These are phyloP conservation scores for Dreissena rostriformis DNA, from an alignment of 1,140 invertebrate species.

Conservation along the genomic window DNA sequence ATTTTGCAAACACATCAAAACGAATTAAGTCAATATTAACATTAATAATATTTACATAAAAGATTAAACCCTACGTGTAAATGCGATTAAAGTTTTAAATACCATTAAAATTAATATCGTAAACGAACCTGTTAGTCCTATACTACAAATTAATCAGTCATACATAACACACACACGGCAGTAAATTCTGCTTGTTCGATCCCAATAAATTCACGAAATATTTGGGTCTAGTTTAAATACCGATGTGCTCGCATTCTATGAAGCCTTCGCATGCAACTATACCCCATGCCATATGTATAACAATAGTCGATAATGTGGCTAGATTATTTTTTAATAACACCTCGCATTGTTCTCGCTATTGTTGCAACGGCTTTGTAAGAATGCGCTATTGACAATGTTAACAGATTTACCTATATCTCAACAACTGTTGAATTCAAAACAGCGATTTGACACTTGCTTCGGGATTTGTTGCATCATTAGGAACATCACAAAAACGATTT, in stretches of 20 bases:
- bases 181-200: too few relatives aligned
- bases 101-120: neutral
- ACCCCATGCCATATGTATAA: slow-evolving; percentile 20
- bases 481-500: too few relatives aligned
- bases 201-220: too few relatives aligned
- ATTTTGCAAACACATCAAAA: too few relatives aligned
- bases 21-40: too few relatives aligned
- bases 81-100: neutral
- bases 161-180: too few relatives aligned
- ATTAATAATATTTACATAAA: too few relatives aligned
- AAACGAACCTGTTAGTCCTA: too few relatives aligned
- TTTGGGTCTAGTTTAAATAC: slow-evolving; percentile 22
- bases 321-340: slow-evolving; percentile 38
- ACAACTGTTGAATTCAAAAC: neutral
- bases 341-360: neutral
- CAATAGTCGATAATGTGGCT: slow-evolving; percentile 36
- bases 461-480: too few relatives aligned
- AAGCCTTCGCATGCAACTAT: slow-evolving; percentile 33
- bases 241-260: slow-evolving; percentile 32
- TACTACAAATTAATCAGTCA: too few relatives aligned
- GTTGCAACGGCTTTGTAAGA: neutral
- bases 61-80: too few relatives aligned
- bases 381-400: slow-evolving; percentile 17
- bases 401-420: slow-evolving; percentile 23
- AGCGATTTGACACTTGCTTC: too few relatives aligned